Evolutionary conservation across 30 jellyfish, hydroid and myxozoan genomes (phyloP).

Genomic region (Aurelia aurita): DNA sequence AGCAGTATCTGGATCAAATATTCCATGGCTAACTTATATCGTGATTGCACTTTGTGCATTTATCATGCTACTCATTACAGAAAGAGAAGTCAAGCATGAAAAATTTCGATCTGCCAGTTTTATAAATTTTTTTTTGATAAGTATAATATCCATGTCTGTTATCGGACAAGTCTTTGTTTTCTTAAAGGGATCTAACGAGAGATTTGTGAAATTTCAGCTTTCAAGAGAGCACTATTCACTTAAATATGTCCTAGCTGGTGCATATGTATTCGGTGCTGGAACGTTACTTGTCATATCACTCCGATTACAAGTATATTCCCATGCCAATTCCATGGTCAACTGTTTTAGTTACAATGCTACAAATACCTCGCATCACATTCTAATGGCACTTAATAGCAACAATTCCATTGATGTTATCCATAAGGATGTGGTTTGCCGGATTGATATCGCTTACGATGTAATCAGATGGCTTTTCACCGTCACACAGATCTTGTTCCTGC

Average conservation of each 20-base stretch:
- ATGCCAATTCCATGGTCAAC: not conserved
- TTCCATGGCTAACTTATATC: not conserved
- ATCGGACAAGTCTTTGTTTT: not conserved
- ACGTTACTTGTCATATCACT: slow-evolving; percentile 1
- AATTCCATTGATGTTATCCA: not conserved
- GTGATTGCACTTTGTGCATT: not conserved
- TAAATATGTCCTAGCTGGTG: not conserved
- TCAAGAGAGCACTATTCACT: not conserved
- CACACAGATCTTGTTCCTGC: slow-evolving; percentile 9
- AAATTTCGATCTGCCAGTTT: not conserved
- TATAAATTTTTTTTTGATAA: not conserved
- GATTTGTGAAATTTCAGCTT: not conserved
- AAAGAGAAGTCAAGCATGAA: not conserved
- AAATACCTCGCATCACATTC: not conserved
- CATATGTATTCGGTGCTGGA: slow-evolving; percentile 5
- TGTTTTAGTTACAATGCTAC: not conserved
- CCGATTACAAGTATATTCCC: not conserved
- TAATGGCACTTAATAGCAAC: not conserved
- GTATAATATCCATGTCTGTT: not conserved
- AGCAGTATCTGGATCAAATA: slow-evolving; percentile 4
- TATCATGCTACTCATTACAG: not conserved
- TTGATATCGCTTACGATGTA: not conserved
- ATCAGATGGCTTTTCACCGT: not conserved
- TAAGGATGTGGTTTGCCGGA: not conserved
- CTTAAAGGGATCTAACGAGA: not conserved